A percentile compares a stretch with the other conserved stretches of the same genome.
phyloP scores from a whole-genome alignment of 2,797 vertebrate genomes.

The Ctenosaura bakeri region DNA sequence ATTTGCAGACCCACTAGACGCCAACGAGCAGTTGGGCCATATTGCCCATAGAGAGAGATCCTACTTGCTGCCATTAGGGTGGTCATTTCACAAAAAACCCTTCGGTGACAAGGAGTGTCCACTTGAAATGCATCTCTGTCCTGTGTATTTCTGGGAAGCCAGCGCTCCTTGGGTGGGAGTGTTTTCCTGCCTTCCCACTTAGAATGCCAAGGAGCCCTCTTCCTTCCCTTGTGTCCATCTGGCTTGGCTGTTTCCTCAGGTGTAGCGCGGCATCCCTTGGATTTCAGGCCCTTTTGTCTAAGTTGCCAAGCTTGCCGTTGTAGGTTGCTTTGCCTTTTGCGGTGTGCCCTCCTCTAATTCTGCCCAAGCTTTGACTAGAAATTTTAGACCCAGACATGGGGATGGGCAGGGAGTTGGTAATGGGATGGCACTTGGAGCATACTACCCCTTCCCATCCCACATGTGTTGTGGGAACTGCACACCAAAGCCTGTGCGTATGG shows the following conservation, averaged over 20 bases:
- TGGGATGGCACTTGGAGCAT: no score
- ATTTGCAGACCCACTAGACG: conserved; percentile 62
- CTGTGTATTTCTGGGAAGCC: conserved; percentile 40
- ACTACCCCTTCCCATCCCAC: not conserved
- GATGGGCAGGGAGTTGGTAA: not conserved
- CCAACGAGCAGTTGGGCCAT: conserved; percentile 78
- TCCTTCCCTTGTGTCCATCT: fast-evolving
- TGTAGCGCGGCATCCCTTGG: fast-evolving
- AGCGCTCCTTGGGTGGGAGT: not conserved
- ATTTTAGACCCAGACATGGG: not conserved
- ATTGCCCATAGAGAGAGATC: conserved; percentile 43
- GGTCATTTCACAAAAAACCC: not conserved
- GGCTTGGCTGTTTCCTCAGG: fast-evolving
- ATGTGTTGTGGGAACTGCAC: fast-evolving
- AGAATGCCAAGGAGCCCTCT: conserved; percentile 7
- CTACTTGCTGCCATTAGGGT: conserved; percentile 58
- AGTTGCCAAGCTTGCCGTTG: not conserved
- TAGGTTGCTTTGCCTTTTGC: no score
- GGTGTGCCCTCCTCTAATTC: not conserved
- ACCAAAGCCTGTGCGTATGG: no score
- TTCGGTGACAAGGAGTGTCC: conserved; percentile 23
- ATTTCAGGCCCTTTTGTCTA: not conserved
- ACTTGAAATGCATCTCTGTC: not conserved
- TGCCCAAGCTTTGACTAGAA: not conserved
- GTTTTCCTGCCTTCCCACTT: not conserved